Conservation (phyloP, 2,113 vertebrate genomes). For the Emberiza fucata region DNA sequence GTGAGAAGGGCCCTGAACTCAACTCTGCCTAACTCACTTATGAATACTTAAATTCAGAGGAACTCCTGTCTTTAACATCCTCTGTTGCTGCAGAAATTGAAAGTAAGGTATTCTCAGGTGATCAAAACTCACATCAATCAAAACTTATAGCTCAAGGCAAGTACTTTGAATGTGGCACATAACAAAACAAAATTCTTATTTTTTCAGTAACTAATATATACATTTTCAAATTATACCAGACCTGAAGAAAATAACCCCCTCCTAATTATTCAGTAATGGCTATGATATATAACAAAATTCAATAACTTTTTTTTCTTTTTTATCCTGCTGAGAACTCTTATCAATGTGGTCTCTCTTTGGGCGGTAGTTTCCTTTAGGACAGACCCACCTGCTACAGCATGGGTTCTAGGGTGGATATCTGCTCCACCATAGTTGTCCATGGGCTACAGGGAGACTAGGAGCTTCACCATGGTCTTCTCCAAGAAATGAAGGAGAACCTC, state of each 20-base stretch:
- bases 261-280: not conserved
- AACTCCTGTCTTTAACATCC: not conserved
- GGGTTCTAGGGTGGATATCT: not conserved
- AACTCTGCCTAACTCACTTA: not conserved
- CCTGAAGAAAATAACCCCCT: not conserved
- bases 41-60: not conserved
- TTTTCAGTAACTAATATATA: not conserved
- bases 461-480: not conserved
- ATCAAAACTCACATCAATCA: not conserved
- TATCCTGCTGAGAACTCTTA: not conserved
- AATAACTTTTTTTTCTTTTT: not conserved
- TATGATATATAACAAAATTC: not conserved
- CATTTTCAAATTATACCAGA: not conserved
- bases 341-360: too few relatives aligned
- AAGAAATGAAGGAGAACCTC: not conserved
- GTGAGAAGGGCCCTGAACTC: not conserved
- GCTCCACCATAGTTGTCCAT: not conserved
- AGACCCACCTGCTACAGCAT: not conserved
- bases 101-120: not conserved
- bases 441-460: not conserved
- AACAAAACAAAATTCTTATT: not conserved
- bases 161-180: not conserved
- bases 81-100: not conserved
- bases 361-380: not conserved
- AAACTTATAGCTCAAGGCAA: not conserved